phyloP scores from a whole-genome alignment of 1,140 invertebrate species.

The Drosophila ercepeae region DNA sequence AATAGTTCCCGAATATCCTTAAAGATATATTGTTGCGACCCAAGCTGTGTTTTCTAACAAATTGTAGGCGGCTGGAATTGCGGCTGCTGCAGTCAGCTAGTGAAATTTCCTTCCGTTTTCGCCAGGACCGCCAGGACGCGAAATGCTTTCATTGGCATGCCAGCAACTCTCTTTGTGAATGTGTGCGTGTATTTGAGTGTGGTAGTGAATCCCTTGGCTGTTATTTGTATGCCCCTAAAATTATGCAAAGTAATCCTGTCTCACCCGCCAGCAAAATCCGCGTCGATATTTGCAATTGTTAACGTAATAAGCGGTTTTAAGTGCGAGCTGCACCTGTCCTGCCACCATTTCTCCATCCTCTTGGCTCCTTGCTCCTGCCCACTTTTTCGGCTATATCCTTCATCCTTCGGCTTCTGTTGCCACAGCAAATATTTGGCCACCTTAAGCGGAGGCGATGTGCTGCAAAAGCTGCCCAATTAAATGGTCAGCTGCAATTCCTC shows the following conservation, averaged over 20 bases:
- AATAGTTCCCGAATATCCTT: too few species aligned
- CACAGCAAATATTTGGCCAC: constrained; percentile 75
- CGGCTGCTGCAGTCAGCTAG: constrained; percentile 77
- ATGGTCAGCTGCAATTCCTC: constrained; percentile 68
- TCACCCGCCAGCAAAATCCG: constrained; percentile 50
- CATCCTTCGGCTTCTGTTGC: constrained; percentile 46
- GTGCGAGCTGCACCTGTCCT: constrained; percentile 67
- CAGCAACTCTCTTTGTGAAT: constrained; percentile 13
- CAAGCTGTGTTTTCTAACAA: constrained; percentile 21
- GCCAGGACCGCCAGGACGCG: constrained; percentile 43
- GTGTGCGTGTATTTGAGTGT: constrained; percentile 11
- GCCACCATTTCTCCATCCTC: not conserved
- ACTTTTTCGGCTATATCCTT: not conserved
- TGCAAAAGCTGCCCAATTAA: constrained; percentile 75
- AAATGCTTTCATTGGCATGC: constrained; percentile 66
- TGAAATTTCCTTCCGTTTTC: constrained; percentile 82
- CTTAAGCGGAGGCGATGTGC: constrained; percentile 63
- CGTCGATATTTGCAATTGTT: constrained; percentile 80
- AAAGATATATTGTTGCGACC: not conserved
- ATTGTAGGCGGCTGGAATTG: constrained; percentile 34
- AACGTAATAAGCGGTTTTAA: constrained; percentile 78
- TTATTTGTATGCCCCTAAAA: constrained; percentile 79
- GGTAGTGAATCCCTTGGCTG: constrained; percentile 41
- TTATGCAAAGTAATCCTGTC: constrained; percentile 80
- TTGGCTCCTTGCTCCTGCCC: not conserved